Evolutionary conservation across 1,140 invertebrate species (phyloP).

Genomic region (Ephestia elutella): DNA sequence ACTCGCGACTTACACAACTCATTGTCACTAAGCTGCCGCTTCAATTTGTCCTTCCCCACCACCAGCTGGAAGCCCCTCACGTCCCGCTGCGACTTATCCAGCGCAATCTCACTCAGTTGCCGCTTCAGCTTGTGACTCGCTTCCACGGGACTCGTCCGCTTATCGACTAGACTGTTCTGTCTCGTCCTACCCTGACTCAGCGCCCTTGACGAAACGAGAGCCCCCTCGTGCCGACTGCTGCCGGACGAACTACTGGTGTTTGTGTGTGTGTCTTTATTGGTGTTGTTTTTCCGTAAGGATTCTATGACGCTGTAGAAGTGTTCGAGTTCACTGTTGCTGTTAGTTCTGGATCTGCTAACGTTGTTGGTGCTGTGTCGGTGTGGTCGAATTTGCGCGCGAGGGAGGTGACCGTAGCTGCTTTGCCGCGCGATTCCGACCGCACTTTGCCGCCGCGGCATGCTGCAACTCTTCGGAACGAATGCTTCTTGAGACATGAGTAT

Average conservation of each 20-base stretch:
- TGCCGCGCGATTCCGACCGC: slow-evolving; percentile 43
- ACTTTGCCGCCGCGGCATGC: slow-evolving; percentile 61
- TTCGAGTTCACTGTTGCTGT: slow-evolving; percentile 43
- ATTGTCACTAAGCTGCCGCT: slow-evolving; percentile 56
- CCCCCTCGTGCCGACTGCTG: slow-evolving; percentile 31
- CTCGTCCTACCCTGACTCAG: slow-evolving; percentile 25
- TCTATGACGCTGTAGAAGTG: slow-evolving; percentile 59
- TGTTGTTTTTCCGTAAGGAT: slow-evolving; percentile 38
- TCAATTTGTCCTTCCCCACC: slow-evolving; percentile 54
- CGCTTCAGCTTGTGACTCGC: slow-evolving; percentile 32
- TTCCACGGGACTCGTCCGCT: slow-evolving; percentile 27
- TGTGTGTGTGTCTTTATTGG: slow-evolving; percentile 27
- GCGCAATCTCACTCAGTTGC: slow-evolving; percentile 47
- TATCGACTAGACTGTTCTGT: slow-evolving; percentile 50
- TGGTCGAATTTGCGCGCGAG: slow-evolving; percentile 48
- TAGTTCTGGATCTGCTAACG: slow-evolving; percentile 39
- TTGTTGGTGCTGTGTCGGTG: slow-evolving; percentile 49
- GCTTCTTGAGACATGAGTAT: slow-evolving; percentile 44
- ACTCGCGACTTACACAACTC: slow-evolving; percentile 45
- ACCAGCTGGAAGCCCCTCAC: slow-evolving; percentile 52
- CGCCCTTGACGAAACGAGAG: slow-evolving; percentile 14
- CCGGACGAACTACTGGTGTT: slow-evolving; percentile 51
- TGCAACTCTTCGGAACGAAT: slow-evolving; percentile 58
- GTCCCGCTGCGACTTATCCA: slow-evolving; percentile 26
- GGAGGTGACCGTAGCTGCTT: slow-evolving; percentile 54